These are phyloP conservation scores for Poeciliopsis prolifica DNA, from an alignment of 2,113 vertebrate species.

Conservation along the genomic window DNA sequence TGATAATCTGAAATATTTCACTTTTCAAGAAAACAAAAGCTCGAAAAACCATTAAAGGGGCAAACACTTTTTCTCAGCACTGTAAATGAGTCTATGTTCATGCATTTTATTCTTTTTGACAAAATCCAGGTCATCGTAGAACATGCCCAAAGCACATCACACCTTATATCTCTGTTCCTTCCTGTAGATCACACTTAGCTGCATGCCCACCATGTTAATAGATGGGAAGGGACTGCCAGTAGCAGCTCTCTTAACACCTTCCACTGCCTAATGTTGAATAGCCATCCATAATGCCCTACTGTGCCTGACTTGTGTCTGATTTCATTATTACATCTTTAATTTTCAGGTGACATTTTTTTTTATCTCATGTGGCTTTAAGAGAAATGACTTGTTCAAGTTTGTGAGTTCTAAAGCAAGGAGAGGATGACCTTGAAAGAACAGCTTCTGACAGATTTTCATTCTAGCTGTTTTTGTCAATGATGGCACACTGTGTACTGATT, in stretches of 20 bases:
- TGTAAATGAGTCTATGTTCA: not conserved
- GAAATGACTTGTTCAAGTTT: conserved; percentile 7
- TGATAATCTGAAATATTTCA: not conserved
- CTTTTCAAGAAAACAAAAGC: not conserved
- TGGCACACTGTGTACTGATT: conserved; percentile 6
- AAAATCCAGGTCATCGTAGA: conserved; percentile 53
- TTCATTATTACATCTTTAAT: conserved; percentile 38
- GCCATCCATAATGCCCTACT: conserved; percentile 27
- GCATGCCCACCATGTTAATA: conserved; percentile 48
- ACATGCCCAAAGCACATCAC: conserved; percentile 50
- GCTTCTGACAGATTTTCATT: conserved; percentile 14
- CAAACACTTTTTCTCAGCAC: not conserved
- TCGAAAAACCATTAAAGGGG: not conserved
- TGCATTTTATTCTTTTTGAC: not conserved
- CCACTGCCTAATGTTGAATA: conserved; percentile 27
- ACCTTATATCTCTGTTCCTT: conserved; percentile 43
- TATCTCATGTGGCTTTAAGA: conserved; percentile 21
- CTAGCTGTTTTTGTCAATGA: not conserved
- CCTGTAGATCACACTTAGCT: conserved; percentile 36
- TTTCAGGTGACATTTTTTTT: conserved; percentile 37
- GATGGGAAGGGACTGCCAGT: conserved; percentile 51
- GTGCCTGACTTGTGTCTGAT: conserved; percentile 15
- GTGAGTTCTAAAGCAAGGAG: not conserved
- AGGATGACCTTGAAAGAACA: conserved; percentile 3
- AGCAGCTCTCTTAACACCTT: conserved; percentile 51